Base-by-base conservation (phyloP, 37 sponge, comb jelly and placozoan species). In the Geodia barretti region DNA sequence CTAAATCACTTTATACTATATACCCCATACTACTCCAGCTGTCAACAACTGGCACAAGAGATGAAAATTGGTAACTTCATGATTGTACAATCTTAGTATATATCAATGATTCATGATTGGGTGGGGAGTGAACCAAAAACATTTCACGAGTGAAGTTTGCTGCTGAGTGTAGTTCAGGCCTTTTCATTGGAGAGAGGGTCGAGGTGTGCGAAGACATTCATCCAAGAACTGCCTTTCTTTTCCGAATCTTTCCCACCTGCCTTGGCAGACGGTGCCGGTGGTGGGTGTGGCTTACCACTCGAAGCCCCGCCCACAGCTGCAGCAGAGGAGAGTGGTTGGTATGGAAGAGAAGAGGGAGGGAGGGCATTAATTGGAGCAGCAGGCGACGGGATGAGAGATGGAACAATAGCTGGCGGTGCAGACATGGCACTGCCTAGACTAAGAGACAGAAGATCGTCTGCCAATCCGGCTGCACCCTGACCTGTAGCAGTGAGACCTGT, bases 131-230 rank as follows among this genome's bases (percentile, higher is more conserved):
- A n/a, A n/a, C n/a, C n/a, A n/a, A n/a, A n/a, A n/a, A n/a, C n/a
- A n/a, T n/a, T n/a, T n/a, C n/a, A n/a, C n/a, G n/a, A n/a, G n/a
- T n/a, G n/a, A n/a, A n/a, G n/a, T n/a, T n/a, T n/a, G n/a, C n/a
- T n/a, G n/a, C n/a, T n/a, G n/a, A n/a, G n/a, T n/a, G n/a, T n/a
- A n/a, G n/a, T n/a, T 62, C 76, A 92, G 11, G 60, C 93, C 19
- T 92, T 92, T 34, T 92, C 93, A 83, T 93, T 93, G 29, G 79
- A 75, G 4, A 93, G 41, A 25, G 94, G 94, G 59, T 93, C 91
- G 21, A 93, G 59, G 30, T 93, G 84, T 14, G 94, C 87, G 64
- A 93, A 93, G 3, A 89, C 68, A 36, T 86, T 89, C 71, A 78
- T 80, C 94, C 91, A 93, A 11, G 90, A 68, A 21, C 65, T 65